Conservation (phyloP, 2,888 invertebrate genomes). For the Aporophyla lueneburgensis region DNA sequence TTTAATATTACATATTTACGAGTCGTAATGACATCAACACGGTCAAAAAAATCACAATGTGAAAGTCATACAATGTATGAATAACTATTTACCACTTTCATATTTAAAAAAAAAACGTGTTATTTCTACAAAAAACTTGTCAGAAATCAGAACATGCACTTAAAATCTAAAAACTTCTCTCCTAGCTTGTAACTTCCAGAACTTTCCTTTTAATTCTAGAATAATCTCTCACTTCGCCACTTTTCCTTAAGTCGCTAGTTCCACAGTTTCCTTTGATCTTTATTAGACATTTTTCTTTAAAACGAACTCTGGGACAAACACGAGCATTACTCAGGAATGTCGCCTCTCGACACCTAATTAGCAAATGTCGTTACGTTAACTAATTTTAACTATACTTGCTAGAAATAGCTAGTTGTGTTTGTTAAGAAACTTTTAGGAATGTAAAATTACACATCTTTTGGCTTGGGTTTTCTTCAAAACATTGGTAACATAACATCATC, state of each 20-base stretch:
- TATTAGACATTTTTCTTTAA: conserved; percentile 34
- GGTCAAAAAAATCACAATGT: too few relatives aligned
- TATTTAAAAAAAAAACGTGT: too few relatives aligned
- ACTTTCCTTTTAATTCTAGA: conserved; percentile 38
- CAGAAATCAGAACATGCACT: not conserved
- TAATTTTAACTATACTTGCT: conserved; percentile 17
- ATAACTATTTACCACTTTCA: too few relatives aligned
- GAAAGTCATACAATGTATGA: too few relatives aligned
- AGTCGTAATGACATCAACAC: too few relatives aligned
- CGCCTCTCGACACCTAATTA: conserved; percentile 58
- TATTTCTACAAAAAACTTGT: not conserved
- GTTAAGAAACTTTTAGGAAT: conserved; percentile 9
- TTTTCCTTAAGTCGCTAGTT: conserved; percentile 14
- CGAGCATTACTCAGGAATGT: conserved; percentile 37
- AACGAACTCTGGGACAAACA: conserved; percentile 49
- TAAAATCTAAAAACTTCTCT: not conserved
- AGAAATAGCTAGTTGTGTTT: conserved; percentile 9
- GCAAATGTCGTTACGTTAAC: conserved; percentile 37
- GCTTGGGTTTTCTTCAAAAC: not conserved
- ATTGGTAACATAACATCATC: not conserved
- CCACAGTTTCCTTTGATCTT: conserved; percentile 31
- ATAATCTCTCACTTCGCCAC: not conserved
- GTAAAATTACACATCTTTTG: not conserved
- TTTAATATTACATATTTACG: too few relatives aligned
- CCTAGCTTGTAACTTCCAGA: not conserved